Evolutionary conservation across 2,888 invertebrate genomes (phyloP), one percentile per base, ranked within the genome.

Genomic region (Cosmopolites sordidus): DNA sequence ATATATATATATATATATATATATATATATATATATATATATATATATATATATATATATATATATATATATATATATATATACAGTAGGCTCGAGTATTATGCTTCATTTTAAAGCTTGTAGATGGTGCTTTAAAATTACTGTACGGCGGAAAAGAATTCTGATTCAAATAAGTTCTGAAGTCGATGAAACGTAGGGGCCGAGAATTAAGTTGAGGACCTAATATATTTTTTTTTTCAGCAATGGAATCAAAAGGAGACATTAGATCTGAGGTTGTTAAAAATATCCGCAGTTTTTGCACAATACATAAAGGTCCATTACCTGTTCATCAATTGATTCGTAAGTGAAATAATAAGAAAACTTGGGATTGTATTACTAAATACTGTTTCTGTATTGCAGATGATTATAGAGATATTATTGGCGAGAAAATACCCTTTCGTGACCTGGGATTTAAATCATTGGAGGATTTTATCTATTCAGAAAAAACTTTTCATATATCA

Each of bases 371-470:
- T 41, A 29, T 29, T 3, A 8, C 27, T 4, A 53, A 54, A 41
- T 39, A 33, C 55, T 77, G 60, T 29, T 8, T 22, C 8, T 22
- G 8, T 22, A 22, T 22, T 68, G n/a, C n/a, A 80, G 82, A 76
- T 41, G 87, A 88, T 65, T 87, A 83, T 68, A 72, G 70, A 45
- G 78, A 78, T 60, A 69, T 87, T 17, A 81, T 84, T 67, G 84
- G 84, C 17, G 78, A 78, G 66, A 73, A 73, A 60, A 81, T 88
- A 62, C 86, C 86, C 4, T 86, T 73, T 62, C 74, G 71, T 52
- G 75, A 76, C 60, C 72, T 84, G 49, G 86, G 86, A 3, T 86
- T 76, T 70, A 64, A 72, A 33, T 73, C 74, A 6, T 70, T 86
- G 6, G 80, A 83, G 54, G 80, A 81, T 30, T 76, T 88, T 56